Conservation (phyloP, 2,113 vertebrate genomes). For the Herpetotheres cachinnans region DNA sequence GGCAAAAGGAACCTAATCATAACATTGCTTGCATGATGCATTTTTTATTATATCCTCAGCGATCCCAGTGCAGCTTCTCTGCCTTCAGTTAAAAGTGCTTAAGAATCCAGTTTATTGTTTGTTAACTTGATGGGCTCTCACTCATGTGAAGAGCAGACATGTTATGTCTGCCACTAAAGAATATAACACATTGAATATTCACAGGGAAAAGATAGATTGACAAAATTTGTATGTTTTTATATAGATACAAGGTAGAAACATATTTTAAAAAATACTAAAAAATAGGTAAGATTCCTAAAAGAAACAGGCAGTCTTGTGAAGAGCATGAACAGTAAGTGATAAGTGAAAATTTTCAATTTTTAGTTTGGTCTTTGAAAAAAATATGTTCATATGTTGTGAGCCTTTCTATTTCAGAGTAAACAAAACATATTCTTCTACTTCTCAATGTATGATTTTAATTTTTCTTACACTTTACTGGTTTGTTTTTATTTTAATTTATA, state of each 20-base stretch:
- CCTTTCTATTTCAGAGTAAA: not conserved
- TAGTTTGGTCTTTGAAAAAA: not conserved
- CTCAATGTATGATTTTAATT: not conserved
- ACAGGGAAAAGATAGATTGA: not conserved
- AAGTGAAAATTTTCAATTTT: not conserved
- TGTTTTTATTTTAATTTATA: not conserved
- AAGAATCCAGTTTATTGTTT: not conserved
- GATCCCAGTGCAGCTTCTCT: not conserved
- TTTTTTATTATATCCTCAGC: not conserved
- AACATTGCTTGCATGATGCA: not conserved
- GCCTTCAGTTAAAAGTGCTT: not conserved
- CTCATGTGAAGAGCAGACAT: not conserved
- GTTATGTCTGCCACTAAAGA: not conserved
- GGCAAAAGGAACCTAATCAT: not conserved
- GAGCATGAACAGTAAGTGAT: not conserved
- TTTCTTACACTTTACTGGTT: not conserved
- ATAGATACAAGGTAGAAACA: not conserved
- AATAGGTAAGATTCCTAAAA: not conserved
- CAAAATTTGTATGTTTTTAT: not conserved
- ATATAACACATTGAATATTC: not conserved
- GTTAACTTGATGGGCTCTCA: not conserved
- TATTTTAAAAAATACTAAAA: not conserved
- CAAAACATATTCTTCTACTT: not conserved
- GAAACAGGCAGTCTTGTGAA: not conserved
- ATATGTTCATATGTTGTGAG: not conserved